Evolutionary conservation across 2,113 vertebrate genomes (phyloP).

Genomic region (Callipepla californica): DNA sequence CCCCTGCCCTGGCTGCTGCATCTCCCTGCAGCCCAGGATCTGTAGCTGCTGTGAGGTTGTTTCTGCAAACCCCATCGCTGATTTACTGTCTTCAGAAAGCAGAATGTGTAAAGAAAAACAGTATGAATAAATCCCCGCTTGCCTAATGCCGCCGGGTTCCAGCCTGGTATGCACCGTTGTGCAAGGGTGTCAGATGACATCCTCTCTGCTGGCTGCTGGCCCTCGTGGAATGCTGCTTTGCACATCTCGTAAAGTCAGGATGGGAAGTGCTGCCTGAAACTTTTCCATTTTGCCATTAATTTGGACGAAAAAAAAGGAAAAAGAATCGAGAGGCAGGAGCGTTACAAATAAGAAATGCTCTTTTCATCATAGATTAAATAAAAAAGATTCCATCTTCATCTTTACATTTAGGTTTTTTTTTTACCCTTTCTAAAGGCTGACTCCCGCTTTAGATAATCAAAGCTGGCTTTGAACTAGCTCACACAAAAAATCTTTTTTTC

Average conservation of each 20-base stretch:
- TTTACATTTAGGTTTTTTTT: constrained; percentile 45
- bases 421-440: constrained; percentile 33
- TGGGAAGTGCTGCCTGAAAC: constrained; percentile 56
- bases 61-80: constrained; percentile 31
- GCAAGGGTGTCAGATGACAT: constrained; percentile 64
- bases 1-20: rapidly evolving
- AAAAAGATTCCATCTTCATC: constrained; percentile 48
- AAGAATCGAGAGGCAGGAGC: not conserved
- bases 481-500: not conserved
- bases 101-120: constrained; percentile 52
- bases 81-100: constrained; percentile 40
- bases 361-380: constrained; percentile 66
- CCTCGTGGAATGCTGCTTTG: constrained; percentile 59
- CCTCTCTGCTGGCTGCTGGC: constrained; percentile 52
- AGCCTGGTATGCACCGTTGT: constrained; percentile 32
- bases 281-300: constrained; percentile 26
- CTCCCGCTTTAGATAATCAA: constrained; percentile 68
- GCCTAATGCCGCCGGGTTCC: constrained; percentile 29
- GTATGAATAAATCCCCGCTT: constrained; percentile 41
- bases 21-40: not conserved
- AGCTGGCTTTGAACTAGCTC: constrained; percentile 62
- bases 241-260: constrained; percentile 44
- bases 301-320: not conserved
- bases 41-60: not conserved
- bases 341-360: constrained; percentile 17